A percentile compares a stretch with the other conserved stretches of the same genome.
phyloP scores from a whole-genome alignment of 2,113 vertebrate species.

The Vulpes ferrilata region DNA sequence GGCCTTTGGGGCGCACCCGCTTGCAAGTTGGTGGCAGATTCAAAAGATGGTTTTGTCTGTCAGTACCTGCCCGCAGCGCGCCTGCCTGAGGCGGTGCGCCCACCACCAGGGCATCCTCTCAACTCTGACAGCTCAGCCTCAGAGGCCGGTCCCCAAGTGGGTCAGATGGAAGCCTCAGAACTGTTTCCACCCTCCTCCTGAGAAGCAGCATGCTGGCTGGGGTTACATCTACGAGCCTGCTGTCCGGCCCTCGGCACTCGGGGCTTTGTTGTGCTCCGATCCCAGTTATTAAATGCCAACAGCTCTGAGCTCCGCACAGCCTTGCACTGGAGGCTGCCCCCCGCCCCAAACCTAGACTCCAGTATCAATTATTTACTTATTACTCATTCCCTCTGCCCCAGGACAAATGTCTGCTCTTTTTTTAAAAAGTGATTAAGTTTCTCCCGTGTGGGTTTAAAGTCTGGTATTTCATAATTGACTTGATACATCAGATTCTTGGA shows the following conservation, averaged over 20 bases:
- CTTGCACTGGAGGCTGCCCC: slow-evolving; percentile 7
- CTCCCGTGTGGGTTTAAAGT: not conserved
- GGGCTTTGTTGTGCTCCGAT: not conserved
- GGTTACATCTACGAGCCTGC: not conserved
- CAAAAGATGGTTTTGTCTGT: not conserved
- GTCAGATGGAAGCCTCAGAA: not conserved
- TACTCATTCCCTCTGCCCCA: slow-evolving; percentile 50
- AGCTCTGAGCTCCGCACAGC: not conserved
- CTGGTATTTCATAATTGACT: slow-evolving; percentile 52
- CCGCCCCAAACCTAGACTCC: slow-evolving; percentile 38
- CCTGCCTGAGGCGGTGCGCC: not conserved
- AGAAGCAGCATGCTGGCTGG: not conserved
- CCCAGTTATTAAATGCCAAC: not conserved
- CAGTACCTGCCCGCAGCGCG: no score
- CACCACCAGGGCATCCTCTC: not conserved
- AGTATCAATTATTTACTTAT: slow-evolving; percentile 56
- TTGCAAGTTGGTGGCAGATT: not conserved
- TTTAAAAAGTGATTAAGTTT: slow-evolving; percentile 64
- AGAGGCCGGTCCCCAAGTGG: not conserved
- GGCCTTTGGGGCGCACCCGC: not conserved
- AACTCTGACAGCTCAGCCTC: no score
- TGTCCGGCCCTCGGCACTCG: not conserved
- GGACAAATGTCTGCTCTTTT: slow-evolving; percentile 45
- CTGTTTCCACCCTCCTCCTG: not conserved
- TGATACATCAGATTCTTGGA: slow-evolving; percentile 31